Base-by-base conservation (phyloP, 2,797 vertebrate species). In the Phaenicophaeus curvirostris region DNA sequence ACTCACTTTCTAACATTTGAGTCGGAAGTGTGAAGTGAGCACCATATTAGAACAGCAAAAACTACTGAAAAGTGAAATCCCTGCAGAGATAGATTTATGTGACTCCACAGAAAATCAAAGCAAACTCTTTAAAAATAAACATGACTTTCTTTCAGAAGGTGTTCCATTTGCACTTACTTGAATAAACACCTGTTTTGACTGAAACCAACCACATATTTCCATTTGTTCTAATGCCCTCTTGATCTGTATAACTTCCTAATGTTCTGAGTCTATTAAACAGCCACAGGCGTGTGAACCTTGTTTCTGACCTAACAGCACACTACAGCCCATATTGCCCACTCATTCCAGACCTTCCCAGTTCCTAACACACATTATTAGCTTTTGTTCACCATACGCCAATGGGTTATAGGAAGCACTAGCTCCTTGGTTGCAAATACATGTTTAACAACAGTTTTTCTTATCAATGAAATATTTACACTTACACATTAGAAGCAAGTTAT, bases 51-150 rank as follows among this genome's bases (percentile, higher is more conserved):
- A 93, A 81, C 48, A 85, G 59, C 54, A 82, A 84, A 78, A 79
- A n/a, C 55, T 76, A 87, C 33, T 88, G 71, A 82, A 93, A 96
- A 91, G 65, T 89, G 33, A 90, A 94, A 91, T 87, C 58, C 89
- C 87, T 79, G 41, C 59, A 94, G 94, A 93, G 91, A 53, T 44
- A 37, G n/a, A 77, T 73, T 89, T 81, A 87, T 68, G 37, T 67
- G 79, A 63, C 69, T 91, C 54, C 37, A 48, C 53, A 86, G 54
- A 92, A 91, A 92, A 81, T 76, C 58, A 81, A 95, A 74, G 25
- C 18, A 88, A 76, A 35, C 39, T 53, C 91, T 89, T 57, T 44
- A 77, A 80, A 85, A 79, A 16, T 13, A 85, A 89, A 48, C n/a
- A 63, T 33, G 39, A 41, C 25, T 75, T 95, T 78, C 39, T 83